These are phyloP conservation scores for Galendromus occidentalis DNA, from an alignment of 1,140 invertebrate genomes.

Conservation along the genomic window DNA sequence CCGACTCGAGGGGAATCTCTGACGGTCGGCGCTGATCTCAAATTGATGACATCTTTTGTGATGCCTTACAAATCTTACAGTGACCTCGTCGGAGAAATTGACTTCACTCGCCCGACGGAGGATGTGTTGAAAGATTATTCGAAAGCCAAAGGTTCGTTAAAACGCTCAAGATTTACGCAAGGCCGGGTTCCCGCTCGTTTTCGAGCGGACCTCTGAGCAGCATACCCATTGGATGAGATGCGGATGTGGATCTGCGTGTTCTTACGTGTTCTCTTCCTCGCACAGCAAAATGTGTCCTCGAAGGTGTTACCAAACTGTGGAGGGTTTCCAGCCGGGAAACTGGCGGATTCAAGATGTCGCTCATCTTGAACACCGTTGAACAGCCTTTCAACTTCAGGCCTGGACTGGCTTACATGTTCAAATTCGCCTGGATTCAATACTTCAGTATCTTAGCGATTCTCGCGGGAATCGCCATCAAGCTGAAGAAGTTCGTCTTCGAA, in stretches of 20 bases:
- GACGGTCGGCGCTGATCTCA: background rate
- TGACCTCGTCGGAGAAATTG: background rate
- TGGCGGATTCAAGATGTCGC: background rate
- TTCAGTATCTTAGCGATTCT: background rate
- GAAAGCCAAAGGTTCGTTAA: conserved; percentile 6
- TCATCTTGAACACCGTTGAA: background rate
- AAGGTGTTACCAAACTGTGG: background rate
- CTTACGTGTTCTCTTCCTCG: background rate
- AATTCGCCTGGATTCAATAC: background rate
- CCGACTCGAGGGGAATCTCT: background rate
- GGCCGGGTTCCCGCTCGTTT: no score
- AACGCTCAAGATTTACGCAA: no score
- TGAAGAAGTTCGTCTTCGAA: background rate
- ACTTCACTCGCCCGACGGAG: background rate
- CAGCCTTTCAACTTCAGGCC: background rate
- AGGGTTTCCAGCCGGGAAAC: background rate
- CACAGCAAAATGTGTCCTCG: background rate
- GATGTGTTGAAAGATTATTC: background rate
- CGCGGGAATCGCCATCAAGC: background rate
- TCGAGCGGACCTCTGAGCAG: no score
- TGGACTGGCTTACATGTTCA: background rate
- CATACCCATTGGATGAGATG: no score
- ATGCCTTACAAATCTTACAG: background rate
- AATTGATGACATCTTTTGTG: background rate
- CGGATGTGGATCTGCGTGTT: no score